These are phyloP conservation scores for Microplitis manilae DNA, from an alignment of 2,888 invertebrate genomes.

Conservation along the genomic window DNA sequence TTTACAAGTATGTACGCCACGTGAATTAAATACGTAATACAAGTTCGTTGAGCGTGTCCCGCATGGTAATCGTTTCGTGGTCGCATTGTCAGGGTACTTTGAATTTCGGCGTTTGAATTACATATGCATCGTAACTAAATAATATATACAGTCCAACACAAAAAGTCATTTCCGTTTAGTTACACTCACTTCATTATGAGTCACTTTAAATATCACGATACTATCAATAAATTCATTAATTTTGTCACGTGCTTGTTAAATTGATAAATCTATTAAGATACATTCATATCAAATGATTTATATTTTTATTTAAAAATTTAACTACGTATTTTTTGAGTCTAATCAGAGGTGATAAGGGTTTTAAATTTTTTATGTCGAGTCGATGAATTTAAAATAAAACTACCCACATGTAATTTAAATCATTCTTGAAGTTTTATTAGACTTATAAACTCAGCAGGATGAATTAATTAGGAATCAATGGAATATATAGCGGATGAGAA, in stretches of 20 bases:
- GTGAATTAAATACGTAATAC: constrained; percentile 66
- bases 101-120: constrained; percentile 47
- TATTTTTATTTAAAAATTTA: background rate
- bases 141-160: constrained; percentile 19
- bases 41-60: constrained; percentile 62
- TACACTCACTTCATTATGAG: background rate
- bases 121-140: constrained; percentile 32
- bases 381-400: too few species aligned
- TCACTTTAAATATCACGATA: constrained; percentile 7
- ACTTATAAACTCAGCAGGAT: constrained; percentile 10
- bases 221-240: constrained; percentile 16
- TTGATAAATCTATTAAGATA: background rate
- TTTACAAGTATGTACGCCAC: constrained; percentile 61
- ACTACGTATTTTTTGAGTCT: too few species aligned
- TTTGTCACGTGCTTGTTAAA: background rate
- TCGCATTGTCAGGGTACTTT: constrained; percentile 48
- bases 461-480: constrained; percentile 11
- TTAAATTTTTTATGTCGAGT: too few species aligned
- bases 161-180: constrained; percentile 13
- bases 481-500: constrained; percentile 6
- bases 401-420: constrained; percentile 2
- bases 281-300: background rate
- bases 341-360: too few species aligned
- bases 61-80: constrained; percentile 59
- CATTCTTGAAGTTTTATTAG: constrained; percentile 2